These are phyloP conservation scores for Melipona beecheii DNA, from an alignment of 2,888 invertebrate species.

Conservation along the genomic window DNA sequence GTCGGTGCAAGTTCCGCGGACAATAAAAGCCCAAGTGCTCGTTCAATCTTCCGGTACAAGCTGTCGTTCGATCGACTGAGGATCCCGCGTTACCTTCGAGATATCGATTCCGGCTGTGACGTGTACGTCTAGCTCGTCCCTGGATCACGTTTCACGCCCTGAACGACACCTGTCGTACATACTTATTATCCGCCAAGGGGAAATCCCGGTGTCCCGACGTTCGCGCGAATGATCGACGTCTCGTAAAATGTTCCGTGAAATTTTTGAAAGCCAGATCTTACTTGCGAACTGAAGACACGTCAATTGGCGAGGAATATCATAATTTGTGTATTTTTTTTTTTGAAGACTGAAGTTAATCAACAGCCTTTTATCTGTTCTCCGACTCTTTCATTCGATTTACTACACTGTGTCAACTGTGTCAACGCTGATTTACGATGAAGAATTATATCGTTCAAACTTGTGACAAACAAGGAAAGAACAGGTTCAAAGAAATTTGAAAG, in stretches of 20 bases:
- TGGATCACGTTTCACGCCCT: conserved; percentile 57
- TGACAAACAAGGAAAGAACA: too few species aligned
- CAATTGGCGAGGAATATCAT: too few species aligned
- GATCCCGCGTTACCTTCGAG: conserved; percentile 35
- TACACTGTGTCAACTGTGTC: too few species aligned
- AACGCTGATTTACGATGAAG: too few species aligned
- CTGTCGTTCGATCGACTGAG: conserved; percentile 46
- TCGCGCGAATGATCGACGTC: neutral
- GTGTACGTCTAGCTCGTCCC: neutral
- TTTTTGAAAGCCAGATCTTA: neutral
- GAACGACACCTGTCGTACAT: conserved; percentile 63
- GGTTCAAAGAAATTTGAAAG: too few species aligned
- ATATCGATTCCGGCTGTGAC: conserved; percentile 50
- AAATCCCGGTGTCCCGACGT: neutral
- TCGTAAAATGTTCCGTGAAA: neutral
- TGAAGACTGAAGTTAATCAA: too few species aligned
- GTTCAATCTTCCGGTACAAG: conserved; percentile 56
- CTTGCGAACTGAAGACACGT: neutral
- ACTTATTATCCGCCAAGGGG: conserved; percentile 37
- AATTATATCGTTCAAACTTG: too few species aligned
- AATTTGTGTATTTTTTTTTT: too few species aligned
- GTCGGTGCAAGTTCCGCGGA: conserved; percentile 33
- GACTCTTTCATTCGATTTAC: too few species aligned
- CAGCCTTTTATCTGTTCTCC: too few species aligned
- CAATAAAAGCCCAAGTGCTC: conserved; percentile 60